phyloP scores from a whole-genome alignment of 2,888 invertebrate genomes.

The Pyrgus malvae region DNA sequence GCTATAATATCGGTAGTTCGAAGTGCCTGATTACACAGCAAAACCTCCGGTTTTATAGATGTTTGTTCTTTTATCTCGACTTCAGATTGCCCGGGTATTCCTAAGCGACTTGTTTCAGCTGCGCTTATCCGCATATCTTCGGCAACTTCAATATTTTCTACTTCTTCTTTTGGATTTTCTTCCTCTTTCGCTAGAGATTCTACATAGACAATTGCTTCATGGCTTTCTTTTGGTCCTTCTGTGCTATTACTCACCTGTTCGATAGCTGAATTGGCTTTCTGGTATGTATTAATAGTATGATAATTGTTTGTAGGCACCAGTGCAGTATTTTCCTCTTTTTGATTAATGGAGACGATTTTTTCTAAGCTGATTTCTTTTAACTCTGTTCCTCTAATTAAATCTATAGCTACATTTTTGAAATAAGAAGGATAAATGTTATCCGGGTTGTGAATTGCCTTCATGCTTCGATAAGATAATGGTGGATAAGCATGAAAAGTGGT shows the following conservation, averaged over 20 bases:
- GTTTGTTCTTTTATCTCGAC: background rate
- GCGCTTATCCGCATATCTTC: background rate
- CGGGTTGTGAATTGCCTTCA: background rate
- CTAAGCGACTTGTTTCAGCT: background rate
- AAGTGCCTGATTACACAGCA: background rate
- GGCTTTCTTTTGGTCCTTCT: no score
- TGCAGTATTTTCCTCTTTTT: background rate
- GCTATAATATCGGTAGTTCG: background rate
- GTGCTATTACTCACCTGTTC: no score
- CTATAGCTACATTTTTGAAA: slow-evolving; percentile 7
- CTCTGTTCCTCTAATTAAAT: background rate
- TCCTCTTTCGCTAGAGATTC: background rate
- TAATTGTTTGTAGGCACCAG: background rate
- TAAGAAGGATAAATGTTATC: slow-evolving; percentile 1
- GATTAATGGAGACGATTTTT: background rate
- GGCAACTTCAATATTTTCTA: slow-evolving; percentile 4
- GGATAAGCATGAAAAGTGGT: background rate
- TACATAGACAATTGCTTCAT: no score
- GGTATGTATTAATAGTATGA: background rate
- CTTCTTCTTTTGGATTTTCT: background rate
- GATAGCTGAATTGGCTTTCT: no score
- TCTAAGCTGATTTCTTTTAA: background rate
- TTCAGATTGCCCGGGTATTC: background rate
- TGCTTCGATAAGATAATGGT: background rate
- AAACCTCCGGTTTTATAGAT: background rate